Percentiles rank a stretch among this genome's conserved stretches.
Conservation (phyloP, 2,113 vertebrate species). For the Halichoeres trimaculatus region DNA sequence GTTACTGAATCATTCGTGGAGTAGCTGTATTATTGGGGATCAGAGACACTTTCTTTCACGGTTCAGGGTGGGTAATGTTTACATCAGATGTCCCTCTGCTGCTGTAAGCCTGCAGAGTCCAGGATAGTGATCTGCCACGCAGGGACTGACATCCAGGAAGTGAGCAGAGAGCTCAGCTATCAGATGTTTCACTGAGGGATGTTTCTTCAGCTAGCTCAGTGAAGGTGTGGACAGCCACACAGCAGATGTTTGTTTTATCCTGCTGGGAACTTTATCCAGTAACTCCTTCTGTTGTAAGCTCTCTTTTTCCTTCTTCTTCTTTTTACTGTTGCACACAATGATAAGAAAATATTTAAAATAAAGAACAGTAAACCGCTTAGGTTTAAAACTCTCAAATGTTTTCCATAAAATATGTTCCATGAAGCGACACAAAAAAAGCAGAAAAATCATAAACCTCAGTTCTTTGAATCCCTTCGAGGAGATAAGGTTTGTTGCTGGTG, state of each 20-base stretch:
- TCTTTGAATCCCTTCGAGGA: too few relatives aligned
- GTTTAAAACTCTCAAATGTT: neutral
- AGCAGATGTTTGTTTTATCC: neutral
- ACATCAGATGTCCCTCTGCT: constrained; percentile 34
- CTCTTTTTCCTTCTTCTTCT: too few relatives aligned
- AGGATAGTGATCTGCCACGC: constrained; percentile 20
- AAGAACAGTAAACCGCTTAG: neutral
- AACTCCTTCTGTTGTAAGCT: neutral
- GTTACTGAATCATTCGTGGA: too few relatives aligned
- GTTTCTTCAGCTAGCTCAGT: neutral
- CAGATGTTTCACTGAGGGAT: constrained; percentile 14
- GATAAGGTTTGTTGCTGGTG: too few relatives aligned
- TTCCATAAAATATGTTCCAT: too few relatives aligned
- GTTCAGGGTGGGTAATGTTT: constrained; percentile 8
- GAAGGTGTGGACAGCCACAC: neutral
- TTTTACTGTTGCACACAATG: neutral
- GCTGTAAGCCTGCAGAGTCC: constrained; percentile 6
- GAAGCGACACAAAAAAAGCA: too few relatives aligned
- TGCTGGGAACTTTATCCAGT: neutral
- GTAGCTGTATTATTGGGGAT: neutral
- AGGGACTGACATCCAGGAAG: constrained; percentile 34
- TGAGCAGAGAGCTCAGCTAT: constrained; percentile 13
- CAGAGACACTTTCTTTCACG: neutral
- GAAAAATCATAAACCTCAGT: too few relatives aligned
- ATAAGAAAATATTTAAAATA: neutral